Base-by-base conservation (phyloP, 2,797 vertebrate genomes). In the Parambassis ranga region DNA sequence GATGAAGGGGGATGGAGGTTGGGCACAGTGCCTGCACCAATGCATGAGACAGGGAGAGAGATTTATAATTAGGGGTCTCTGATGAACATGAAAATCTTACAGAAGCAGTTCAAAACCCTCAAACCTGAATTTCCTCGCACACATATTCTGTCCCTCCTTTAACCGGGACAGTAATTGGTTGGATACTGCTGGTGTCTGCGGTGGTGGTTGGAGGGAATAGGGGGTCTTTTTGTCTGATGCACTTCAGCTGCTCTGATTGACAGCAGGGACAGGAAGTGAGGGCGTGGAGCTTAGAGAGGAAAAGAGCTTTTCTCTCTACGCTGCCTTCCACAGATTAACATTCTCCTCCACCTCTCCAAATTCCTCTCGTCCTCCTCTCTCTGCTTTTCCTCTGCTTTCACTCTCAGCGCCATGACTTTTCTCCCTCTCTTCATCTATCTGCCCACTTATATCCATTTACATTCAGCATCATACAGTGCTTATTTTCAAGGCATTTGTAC, bases 301-400 rank as follows among this genome's bases (percentile, higher is more conserved):
- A 84, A 83, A 80, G 58, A 81, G 82, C 79, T 87, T 89, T 87
- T 84, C 71, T 85, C 68, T 87, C 65, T 72, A 51, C 24, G 57
- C 77, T 67, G 75, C 81, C 82, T 82, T 59, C 69, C 72, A 80
- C 73, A 69, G 78, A 89, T 92, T 91, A 90, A 86, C 85, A 88
- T 91, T 90, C 89, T 85, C 77, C 77, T 76, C 79, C 59, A 66
- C 58, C 66, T 71, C 81, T 82, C 60, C 62, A 71, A 81, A 83
- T 82, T 68, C 69, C 62, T 77, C 75, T 72, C 18, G 19, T 73
- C 75, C 70, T 67, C 65, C 65, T 57, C 59, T 38, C 35, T 9
- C 20, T 15, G 22, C 64, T 73, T 65, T 60, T 65, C 22, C 64
- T 22, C 63, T 41, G n/a, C 42, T 51, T 57, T 13, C 37, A 16